A percentile compares a stretch with the other conserved stretches of the same genome.
Evolutionary conservation across 2,113 vertebrate genomes (phyloP).

Genomic region (Terrapene triunguis): DNA sequence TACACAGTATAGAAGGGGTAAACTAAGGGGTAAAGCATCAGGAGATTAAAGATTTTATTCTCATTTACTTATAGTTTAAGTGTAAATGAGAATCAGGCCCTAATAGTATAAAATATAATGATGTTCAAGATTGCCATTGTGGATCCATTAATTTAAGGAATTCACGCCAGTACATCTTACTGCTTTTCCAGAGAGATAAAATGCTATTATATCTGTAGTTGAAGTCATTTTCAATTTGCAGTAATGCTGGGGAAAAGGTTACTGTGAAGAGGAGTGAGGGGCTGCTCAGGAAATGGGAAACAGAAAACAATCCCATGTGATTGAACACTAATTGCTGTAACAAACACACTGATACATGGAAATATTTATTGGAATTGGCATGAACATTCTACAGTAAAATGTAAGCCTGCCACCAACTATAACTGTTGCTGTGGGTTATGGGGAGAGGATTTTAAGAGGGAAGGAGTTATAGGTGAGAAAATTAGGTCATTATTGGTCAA

Average conservation of each 20-base stretch:
- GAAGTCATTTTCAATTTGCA: conserved; percentile 32
- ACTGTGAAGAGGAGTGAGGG: neutral
- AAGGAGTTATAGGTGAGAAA: neutral
- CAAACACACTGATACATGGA: neutral
- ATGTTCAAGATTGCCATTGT: neutral
- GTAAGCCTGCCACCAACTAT: neutral
- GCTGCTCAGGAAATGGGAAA: neutral
- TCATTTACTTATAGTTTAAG: conserved; percentile 28
- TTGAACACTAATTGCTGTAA: conserved; percentile 15
- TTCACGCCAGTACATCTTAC: neutral
- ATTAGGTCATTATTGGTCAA: neutral
- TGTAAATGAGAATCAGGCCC: conserved; percentile 50
- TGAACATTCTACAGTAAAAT: neutral
- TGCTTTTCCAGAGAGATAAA: conserved; percentile 24
- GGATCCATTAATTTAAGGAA: neutral
- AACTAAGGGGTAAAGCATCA: conserved; percentile 1
- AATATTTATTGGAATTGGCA: conserved; percentile 36
- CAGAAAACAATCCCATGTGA: neutral
- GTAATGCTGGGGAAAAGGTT: neutral
- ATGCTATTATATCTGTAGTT: conserved; percentile 25
- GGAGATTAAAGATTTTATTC: neutral
- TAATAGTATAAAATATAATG: neutral
- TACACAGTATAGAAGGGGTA: neutral
- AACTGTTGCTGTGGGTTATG: neutral
- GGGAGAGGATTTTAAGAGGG: fast-evolving